Evolutionary conservation across 1,140 invertebrate genomes (phyloP), one percentile per base, ranked within the genome.

Genomic region (Choristoneura fumiferana): DNA sequence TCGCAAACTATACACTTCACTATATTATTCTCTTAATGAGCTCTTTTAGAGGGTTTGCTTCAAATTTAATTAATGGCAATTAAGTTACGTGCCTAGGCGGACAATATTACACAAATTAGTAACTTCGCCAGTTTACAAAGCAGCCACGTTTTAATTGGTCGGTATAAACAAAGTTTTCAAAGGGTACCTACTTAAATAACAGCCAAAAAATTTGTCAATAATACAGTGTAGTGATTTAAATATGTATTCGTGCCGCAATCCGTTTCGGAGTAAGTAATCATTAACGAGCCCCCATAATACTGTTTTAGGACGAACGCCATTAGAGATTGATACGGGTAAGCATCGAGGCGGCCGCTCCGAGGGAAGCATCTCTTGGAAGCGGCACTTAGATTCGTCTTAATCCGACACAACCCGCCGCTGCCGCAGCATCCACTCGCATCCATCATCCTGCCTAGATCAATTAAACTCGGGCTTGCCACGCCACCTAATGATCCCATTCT

Each of bases 1-100:
- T 74, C 68, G 65, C 65, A 64, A 77, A 78, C 74, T 76, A n/a
- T n/a, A 78, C 63, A 69, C 65, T 65, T 67, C 54, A 63, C 54
- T 71, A 63, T 65, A 58, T 68, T 73, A 75, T 71, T 65, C 67
- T 65, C 65, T 69, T 66, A 70, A 65, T 58, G 67, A 66, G 68
- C 65, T 73, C 70, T 71, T 72, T 71, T 60, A 58, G 52, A 67
- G 53, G 55, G 64, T 60, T 71, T 73, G 57, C 62, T 63, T 68
- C 55, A 69, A 73, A 78, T 71, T 72, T 76, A 73, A 70, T 76
- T 76, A 71, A 61, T 60, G 45, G 49, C 29, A 56, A 60, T 60
- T 60, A 53, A 63, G 43, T 58, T 3, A 57, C 57, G 37, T 37
- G 58, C n/a, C 18, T 55, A n/a, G 9, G 3, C 3, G n/a, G 43